Conservation (phyloP, 1,140 invertebrate genomes). For the Steinernema khuongi region DNA sequence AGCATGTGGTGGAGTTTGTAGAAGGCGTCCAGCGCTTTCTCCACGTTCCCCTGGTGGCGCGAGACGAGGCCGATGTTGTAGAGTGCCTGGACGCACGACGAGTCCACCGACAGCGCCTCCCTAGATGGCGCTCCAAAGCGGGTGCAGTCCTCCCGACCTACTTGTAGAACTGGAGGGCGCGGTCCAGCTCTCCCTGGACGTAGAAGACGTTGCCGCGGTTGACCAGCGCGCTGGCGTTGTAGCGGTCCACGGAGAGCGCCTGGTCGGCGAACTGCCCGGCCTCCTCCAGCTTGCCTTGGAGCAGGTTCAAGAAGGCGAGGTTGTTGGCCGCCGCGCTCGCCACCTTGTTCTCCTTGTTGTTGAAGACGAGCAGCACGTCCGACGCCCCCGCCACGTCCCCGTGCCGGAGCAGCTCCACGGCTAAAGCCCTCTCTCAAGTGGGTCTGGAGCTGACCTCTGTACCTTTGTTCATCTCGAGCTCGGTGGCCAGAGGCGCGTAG, state of each 20-base stretch:
- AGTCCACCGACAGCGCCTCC: constrained; percentile 74
- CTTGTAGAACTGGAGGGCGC: constrained; percentile 72
- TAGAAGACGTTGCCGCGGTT: constrained; percentile 81
- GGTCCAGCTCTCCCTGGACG: constrained; percentile 69
- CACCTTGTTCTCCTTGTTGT: constrained; percentile 76
- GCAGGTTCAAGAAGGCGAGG: constrained; percentile 78
- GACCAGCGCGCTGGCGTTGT: constrained; percentile 76
- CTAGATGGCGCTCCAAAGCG: constrained; percentile 23
- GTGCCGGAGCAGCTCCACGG: constrained; percentile 60
- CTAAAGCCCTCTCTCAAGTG: background rate
- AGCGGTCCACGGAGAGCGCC: constrained; percentile 72
- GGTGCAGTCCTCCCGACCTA: constrained; percentile 22
- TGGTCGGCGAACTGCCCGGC: constrained; percentile 75
- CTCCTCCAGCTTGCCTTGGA: constrained; percentile 69
- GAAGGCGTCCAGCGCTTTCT: constrained; percentile 75
- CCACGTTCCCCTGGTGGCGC: constrained; percentile 62
- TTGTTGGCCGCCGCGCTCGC: constrained; percentile 80
- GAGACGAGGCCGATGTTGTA: constrained; percentile 73
- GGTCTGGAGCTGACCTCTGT: constrained; percentile 73
- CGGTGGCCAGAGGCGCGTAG: constrained; percentile 73
- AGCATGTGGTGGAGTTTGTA: constrained; percentile 75
- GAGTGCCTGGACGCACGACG: constrained; percentile 79
- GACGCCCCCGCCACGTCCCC: constrained; percentile 75
- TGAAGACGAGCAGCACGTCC: constrained; percentile 80
- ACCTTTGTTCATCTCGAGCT: constrained; percentile 84